A percentile compares a stretch with the other conserved stretches of the same genome.
Conservation (phyloP, 1,140 invertebrate species). For the Anoplophora glabripennis region DNA sequence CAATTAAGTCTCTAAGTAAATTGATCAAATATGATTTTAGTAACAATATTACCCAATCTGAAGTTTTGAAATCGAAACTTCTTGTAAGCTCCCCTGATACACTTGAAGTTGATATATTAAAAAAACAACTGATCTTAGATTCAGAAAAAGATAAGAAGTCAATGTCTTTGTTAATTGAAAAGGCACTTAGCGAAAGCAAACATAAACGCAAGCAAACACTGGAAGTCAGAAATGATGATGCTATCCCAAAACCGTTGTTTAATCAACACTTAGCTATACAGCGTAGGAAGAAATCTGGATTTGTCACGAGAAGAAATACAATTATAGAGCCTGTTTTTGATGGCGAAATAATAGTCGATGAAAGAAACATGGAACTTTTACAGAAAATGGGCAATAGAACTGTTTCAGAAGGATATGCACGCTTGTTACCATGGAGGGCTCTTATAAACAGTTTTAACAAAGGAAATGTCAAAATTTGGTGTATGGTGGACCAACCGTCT, state of each 20-base stretch:
- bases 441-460: constrained; percentile 26
- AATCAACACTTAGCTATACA: neutral
- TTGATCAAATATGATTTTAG: constrained; percentile 13
- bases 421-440: constrained; percentile 34
- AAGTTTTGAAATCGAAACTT: constrained; percentile 6
- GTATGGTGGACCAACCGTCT: constrained; percentile 18
- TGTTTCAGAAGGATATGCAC: constrained; percentile 17
- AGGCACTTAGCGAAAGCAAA: neutral
- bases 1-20: too few species aligned
- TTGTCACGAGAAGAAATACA: neutral
- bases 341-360: constrained; percentile 33
- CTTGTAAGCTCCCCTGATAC: neutral
- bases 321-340: constrained; percentile 26
- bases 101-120: constrained; percentile 5
- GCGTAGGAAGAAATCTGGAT: constrained; percentile 2
- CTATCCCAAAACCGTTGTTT: neutral
- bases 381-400: constrained; percentile 23
- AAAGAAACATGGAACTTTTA: constrained; percentile 26
- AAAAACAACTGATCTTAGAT: constrained; percentile 7
- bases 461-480: constrained; percentile 33
- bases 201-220: constrained; percentile 30
- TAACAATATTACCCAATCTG: constrained; percentile 14
- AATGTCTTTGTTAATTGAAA: too few species aligned
- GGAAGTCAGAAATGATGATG: constrained; percentile 11
- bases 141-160: neutral